Evolutionary conservation across 2,113 vertebrate species (phyloP).

Genomic region (Campylomormyrus numenius): DNA sequence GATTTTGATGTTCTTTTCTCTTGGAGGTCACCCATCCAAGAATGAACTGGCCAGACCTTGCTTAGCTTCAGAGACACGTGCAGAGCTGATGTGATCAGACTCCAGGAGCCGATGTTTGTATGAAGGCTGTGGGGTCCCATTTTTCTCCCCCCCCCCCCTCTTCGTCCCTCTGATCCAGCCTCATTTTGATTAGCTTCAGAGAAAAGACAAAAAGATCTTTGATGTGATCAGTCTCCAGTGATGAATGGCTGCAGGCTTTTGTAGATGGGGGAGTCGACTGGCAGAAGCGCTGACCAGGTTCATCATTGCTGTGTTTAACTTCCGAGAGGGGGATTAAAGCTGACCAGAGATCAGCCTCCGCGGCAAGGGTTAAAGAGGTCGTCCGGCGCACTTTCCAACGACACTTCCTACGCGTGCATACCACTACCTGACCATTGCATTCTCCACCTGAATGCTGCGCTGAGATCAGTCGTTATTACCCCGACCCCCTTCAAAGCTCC

Average conservation of each 20-base stretch:
- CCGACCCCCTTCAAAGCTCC: slow-evolving; percentile 56
- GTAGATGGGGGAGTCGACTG: slow-evolving; percentile 67
- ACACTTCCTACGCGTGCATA: slow-evolving; percentile 50
- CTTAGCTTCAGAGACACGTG: slow-evolving; percentile 30
- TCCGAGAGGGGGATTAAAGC: slow-evolving; percentile 35
- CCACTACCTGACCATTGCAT: slow-evolving; percentile 47
- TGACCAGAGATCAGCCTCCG: slow-evolving; percentile 62
- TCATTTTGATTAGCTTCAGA: slow-evolving; percentile 51
- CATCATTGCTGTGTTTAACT: slow-evolving; percentile 39
- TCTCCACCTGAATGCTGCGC: slow-evolving; percentile 57
- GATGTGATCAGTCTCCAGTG: slow-evolving; percentile 45
- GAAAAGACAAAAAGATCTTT: slow-evolving; percentile 25
- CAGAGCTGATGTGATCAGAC: slow-evolving; percentile 28
- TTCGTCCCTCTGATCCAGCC: slow-evolving; percentile 38
- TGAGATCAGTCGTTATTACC: slow-evolving; percentile 49
- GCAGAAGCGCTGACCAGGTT: slow-evolving; percentile 59
- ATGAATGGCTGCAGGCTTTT: slow-evolving; percentile 61
- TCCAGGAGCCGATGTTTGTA: slow-evolving; percentile 26
- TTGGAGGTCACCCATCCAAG: slow-evolving; percentile 33
- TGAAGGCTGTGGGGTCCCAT: slow-evolving; percentile 11
- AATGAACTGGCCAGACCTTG: slow-evolving; percentile 33
- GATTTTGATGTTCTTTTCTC: slow-evolving; percentile 28
- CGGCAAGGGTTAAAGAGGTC: slow-evolving; percentile 60
- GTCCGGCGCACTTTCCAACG: slow-evolving; percentile 62
- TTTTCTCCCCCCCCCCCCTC: slow-evolving; percentile 19